Evolutionary conservation across 2,888 invertebrate species (phyloP).

Genomic region (Stenolophus ochropezus): DNA sequence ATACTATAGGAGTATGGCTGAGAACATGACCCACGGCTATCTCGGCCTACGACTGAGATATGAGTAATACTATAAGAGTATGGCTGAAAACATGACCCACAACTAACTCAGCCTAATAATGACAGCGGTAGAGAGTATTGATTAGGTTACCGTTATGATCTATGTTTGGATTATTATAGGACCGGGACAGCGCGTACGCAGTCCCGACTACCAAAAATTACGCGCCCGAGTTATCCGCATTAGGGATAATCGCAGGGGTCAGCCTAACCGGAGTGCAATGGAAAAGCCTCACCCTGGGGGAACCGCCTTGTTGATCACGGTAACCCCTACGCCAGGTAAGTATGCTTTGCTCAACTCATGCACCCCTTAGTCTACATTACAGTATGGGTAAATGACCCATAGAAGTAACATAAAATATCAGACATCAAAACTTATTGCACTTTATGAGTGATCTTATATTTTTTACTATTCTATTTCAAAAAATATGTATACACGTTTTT

Average conservation of each 20-base stretch:
- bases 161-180: neutral
- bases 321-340: slow-evolving; percentile 75
- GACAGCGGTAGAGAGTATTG: too few relatives aligned
- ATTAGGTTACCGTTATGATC: too few relatives aligned
- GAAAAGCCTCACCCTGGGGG: slow-evolving; percentile 78
- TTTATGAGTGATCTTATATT: neutral
- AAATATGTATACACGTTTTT: too few relatives aligned
- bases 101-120: too few relatives aligned
- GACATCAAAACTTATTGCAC: neutral
- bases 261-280: slow-evolving; percentile 82
- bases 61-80: too few relatives aligned
- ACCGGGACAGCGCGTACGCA: slow-evolving; percentile 76
- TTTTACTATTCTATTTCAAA: too few relatives aligned
- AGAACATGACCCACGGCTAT: too few relatives aligned
- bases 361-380: neutral
- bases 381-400: neutral
- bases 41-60: too few relatives aligned
- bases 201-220: slow-evolving; percentile 78
- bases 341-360: slow-evolving; percentile 64
- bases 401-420: neutral
- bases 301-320: slow-evolving; percentile 80
- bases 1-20: too few relatives aligned
- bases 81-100: too few relatives aligned
- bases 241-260: slow-evolving; percentile 82
- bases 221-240: slow-evolving; percentile 80